Evolutionary conservation across 2,888 invertebrate genomes (phyloP), one percentile per base, ranked within the genome.

Genomic region (Gymnocheta viridis): DNA sequence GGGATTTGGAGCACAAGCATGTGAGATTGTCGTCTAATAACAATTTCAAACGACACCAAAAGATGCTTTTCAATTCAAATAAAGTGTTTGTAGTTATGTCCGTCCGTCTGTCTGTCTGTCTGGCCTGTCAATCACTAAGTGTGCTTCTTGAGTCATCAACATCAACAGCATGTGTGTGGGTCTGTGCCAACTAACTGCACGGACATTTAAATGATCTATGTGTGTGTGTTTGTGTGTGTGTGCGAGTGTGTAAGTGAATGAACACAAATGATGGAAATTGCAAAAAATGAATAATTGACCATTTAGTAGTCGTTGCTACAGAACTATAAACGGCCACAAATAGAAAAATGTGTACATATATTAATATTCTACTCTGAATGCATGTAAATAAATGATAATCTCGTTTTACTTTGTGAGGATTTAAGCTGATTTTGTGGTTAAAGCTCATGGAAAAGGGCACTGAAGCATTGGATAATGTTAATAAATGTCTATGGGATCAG

Each of bases 391-490:
- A 76, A 77, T 32, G 77, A 66, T 82, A 82, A 82, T 82, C 82
- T 78, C 49, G 78, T 78, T 82, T 41, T 41, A 78, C 77, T 72
- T 82, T 82, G 49, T 60, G 60, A 78, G 78, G 77, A 78, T 82
- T 82, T 82, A 67, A 77, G 67, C 82, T 72, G 82, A 82, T 78
- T 82, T 82, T 78, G 72, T 77, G 78, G 82, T 78, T 82, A 47
- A 69, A 82, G 38, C 69, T 82, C 44, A 27, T 82, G 81, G 29
- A 67, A 74, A 27, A 70, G 56, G 19, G 35, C 64, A 72, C n/a
- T 64, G 60, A 54, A 62, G 62, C 54, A 56, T 54, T 74, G 81
- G 44, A 72, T 44, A 58, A 58, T 32, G 41, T 72, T 58, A 66
- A 78, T 72, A 72, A 78, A 58, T 78, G 82, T 56, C 77, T 82